A percentile compares a stretch with the other conserved stretches of the same genome.
Conservation (phyloP, 2,888 invertebrate genomes). For the Orthosia cruda region DNA sequence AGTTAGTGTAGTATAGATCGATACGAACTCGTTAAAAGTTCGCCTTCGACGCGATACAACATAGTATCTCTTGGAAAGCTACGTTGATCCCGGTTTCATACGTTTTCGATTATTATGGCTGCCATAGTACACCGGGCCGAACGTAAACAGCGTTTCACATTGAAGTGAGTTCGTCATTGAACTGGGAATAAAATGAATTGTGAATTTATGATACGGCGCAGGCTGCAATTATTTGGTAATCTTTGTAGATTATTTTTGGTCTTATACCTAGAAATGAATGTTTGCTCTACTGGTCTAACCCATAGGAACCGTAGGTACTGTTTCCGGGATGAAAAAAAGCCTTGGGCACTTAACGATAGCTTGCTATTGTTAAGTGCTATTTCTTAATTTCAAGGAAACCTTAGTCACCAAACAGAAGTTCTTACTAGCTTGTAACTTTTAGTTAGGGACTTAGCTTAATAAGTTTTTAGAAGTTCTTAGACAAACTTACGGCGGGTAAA, state of each 20-base stretch:
- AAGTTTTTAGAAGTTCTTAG: slow-evolving; percentile 50
- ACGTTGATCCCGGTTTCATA: slow-evolving; percentile 50
- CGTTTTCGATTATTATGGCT: slow-evolving; percentile 44
- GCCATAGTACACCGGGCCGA: slow-evolving; percentile 1
- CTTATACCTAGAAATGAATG: background rate
- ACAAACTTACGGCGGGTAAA: slow-evolving; percentile 46
- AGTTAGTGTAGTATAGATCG: slow-evolving; percentile 37
- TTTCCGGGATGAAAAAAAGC: no score
- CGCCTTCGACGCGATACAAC: slow-evolving; percentile 46
- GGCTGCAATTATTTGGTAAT: background rate
- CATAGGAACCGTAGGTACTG: no score
- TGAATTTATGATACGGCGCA: background rate
- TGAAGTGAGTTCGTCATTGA: background rate
- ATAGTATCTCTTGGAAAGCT: slow-evolving; percentile 40
- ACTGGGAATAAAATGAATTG: background rate
- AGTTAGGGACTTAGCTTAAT: slow-evolving; percentile 35
- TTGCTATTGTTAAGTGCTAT: no score
- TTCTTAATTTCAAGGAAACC: slow-evolving; percentile 26
- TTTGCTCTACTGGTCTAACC: no score
- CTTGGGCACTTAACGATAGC: no score
- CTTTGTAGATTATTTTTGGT: background rate
- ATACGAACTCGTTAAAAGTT: slow-evolving; percentile 65
- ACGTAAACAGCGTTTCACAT: slow-evolving; percentile 10
- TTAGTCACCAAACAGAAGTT: slow-evolving; percentile 25
- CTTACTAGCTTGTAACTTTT: slow-evolving; percentile 16